Conservation (phyloP, 53 echinoderm and acorn worm species). For the Temnopleurus reevesii region DNA sequence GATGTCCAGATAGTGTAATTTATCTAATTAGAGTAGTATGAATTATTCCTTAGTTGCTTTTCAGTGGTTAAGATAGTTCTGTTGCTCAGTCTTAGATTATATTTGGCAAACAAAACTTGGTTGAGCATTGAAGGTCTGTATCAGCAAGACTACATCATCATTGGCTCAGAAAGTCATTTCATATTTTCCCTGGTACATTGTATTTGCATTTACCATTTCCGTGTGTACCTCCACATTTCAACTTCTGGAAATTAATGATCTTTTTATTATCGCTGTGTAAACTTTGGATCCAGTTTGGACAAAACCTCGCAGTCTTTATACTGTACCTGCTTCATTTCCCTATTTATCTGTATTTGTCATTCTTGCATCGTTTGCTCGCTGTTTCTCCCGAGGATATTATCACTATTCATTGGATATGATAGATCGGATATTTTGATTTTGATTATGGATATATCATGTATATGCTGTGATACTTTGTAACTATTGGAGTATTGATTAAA, state of each 20-base stretch:
- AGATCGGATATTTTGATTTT: too few species aligned
- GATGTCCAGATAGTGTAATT: not conserved
- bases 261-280: not conserved
- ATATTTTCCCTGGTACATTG: conserved; percentile 21
- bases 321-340: not conserved
- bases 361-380: not conserved
- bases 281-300: not conserved
- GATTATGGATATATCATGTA: too few species aligned
- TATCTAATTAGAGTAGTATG: not conserved
- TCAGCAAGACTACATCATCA: not conserved
- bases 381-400: not conserved
- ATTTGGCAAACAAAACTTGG: not conserved
- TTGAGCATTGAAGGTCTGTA: not conserved
- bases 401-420: too few species aligned
- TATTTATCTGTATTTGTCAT: not conserved
- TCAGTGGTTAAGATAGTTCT: not conserved
- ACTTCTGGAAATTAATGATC: conserved; percentile 9
- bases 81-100: not conserved
- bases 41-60: too few species aligned
- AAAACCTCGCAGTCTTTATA: not conserved
- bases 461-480: too few species aligned
- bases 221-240: not conserved
- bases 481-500: too few species aligned
- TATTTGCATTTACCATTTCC: not conserved
- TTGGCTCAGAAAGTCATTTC: not conserved